Base-by-base conservation (phyloP, 2,888 invertebrate species). In the Allophyes oxyacanthae region DNA sequence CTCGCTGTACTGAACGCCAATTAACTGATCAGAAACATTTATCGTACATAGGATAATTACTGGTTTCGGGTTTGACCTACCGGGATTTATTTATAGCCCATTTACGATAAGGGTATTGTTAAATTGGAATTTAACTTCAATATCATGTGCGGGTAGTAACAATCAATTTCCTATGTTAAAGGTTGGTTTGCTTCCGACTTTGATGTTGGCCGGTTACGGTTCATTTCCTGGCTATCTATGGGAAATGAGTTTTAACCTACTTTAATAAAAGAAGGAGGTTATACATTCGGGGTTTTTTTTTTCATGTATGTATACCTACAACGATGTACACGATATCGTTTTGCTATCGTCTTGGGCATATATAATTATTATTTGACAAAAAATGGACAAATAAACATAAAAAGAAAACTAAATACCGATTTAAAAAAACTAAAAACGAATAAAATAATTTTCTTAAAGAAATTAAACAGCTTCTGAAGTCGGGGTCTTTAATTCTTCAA, bases 151-250 rank as follows among this genome's bases (percentile, higher is more conserved):
- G 70, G 73, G 64, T 75, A 78, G 82, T 83, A 84, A 85, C 82
- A 81, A 86, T 83, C 83, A 84, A 84, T 86, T 86, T 83, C 79
- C 81, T 74, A 71, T 75, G 66, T 73, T 71, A 74, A 72, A 78
- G 57, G 57, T 58, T 59, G 42, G 54, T 56, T 61, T 20, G 7
- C 36, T 49, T 42, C 37, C 30, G 33, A 25, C 57, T 67, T 67
- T 67, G 46, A 64, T 53, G 28, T 50, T 65, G 50, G 53, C 53
- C 53, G 28, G 42, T 65, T 28, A 40, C 28, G 46, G 38, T 65
- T 53, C 36, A 60, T 38, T 53, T 59, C 60, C 60, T 25, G 41
- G 32, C 28, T 26, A 53, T 50, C 59, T 46, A 53, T 33, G 49
- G 42, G 37, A 46, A 50, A 64, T 65, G 42, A 48, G 32, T 49